Evolutionary conservation across 1,140 invertebrate species (phyloP).

Genomic region (Lethrus apterus): DNA sequence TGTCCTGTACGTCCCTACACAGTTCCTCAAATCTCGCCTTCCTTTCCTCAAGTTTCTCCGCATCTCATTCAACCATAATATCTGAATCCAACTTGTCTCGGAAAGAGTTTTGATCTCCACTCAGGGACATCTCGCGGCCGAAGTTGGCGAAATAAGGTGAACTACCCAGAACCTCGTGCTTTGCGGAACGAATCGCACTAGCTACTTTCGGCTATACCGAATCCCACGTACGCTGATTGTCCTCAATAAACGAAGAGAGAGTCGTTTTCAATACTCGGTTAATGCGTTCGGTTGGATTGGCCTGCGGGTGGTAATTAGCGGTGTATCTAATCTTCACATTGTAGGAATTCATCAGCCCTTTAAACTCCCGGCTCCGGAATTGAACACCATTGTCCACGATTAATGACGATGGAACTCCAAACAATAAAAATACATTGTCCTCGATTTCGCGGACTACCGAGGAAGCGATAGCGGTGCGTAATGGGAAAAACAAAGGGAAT

Average conservation of each 20-base stretch:
- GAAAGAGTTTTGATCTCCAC: no score
- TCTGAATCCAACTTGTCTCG: no score
- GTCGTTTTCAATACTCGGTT: slow-evolving; percentile 23
- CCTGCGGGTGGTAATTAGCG: slow-evolving; percentile 19
- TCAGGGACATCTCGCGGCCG: not conserved
- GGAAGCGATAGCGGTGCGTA: slow-evolving; percentile 1
- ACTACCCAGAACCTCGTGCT: not conserved
- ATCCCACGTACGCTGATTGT: slow-evolving; percentile 13
- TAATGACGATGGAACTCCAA: not conserved
- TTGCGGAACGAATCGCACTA: slow-evolving; percentile 2
- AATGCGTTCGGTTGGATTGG: slow-evolving; percentile 18
- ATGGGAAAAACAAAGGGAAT: slow-evolving; percentile 4
- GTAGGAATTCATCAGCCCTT: not conserved
- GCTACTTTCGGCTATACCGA: not conserved
- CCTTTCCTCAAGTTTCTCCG: not conserved
- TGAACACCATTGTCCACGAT: not conserved
- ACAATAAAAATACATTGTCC: slow-evolving; percentile 5
- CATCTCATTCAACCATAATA: not conserved
- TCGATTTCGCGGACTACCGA: no score
- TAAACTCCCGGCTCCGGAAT: slow-evolving; percentile 4
- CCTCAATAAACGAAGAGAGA: slow-evolving; percentile 14
- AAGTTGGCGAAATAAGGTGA: slow-evolving; percentile 3
- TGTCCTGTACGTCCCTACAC: not conserved
- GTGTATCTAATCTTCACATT: slow-evolving; percentile 8
- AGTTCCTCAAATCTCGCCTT: not conserved